Percentiles rank a stretch among this genome's conserved stretches.
These are phyloP conservation scores for Clarias gariepinus DNA, from an alignment of 2,113 vertebrate genomes.

Conservation along the genomic window DNA sequence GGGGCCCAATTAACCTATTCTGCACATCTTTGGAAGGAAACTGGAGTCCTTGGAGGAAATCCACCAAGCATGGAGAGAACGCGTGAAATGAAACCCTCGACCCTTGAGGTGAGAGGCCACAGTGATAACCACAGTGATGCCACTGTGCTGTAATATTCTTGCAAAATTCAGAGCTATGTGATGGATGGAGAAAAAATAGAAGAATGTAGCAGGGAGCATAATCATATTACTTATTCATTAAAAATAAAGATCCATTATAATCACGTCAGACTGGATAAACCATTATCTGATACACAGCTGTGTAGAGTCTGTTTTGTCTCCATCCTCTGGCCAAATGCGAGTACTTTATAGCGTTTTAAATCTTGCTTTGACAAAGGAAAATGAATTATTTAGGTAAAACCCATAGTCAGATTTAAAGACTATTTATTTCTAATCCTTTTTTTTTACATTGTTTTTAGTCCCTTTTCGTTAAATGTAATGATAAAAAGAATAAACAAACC, in stretches of 20 bases:
- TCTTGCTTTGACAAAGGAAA: not conserved
- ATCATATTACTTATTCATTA: not conserved
- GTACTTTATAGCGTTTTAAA: not conserved
- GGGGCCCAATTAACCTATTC: too few relatives aligned
- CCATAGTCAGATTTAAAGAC: not conserved
- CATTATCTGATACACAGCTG: not conserved
- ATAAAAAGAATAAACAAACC: not conserved
- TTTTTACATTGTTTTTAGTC: not conserved
- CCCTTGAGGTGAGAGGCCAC: too few relatives aligned
- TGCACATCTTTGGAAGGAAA: too few relatives aligned
- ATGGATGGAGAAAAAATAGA: not conserved
- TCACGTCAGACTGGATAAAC: not conserved
- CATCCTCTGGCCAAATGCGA: slow-evolving; percentile 2
- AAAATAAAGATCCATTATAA: not conserved
- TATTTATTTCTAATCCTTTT: not conserved
- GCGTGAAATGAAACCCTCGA: too few relatives aligned
- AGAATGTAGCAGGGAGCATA: not conserved
- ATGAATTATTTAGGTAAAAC: not conserved
- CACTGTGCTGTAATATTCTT: not conserved
- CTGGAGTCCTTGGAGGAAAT: too few relatives aligned
- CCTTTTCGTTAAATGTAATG: not conserved
- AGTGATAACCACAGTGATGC: too few relatives aligned
- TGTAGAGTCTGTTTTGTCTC: slow-evolving; percentile 18
- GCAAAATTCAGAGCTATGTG: not conserved
- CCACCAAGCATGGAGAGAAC: too few relatives aligned